A percentile compares a stretch with the other conserved stretches of the same genome.
Evolutionary conservation across 2,797 vertebrate species (phyloP).

Genomic region (Muraenolepis orangiensis): DNA sequence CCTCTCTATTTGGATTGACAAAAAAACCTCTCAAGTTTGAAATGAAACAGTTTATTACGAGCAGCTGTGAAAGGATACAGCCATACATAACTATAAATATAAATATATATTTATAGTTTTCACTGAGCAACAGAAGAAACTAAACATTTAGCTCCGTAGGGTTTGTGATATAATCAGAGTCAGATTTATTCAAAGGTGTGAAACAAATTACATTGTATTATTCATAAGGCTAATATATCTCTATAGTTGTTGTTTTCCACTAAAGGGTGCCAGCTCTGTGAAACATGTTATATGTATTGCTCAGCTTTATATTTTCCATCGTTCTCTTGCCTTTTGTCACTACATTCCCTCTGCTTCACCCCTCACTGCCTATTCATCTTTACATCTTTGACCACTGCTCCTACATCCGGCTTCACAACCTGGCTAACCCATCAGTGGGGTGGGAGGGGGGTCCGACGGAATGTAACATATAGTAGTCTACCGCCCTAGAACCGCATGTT

Average conservation of each 20-base stretch:
- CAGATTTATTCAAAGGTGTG: background rate
- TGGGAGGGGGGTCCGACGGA: slow-evolving; percentile 55
- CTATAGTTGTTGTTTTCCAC: background rate
- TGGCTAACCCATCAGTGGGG: slow-evolving; percentile 76
- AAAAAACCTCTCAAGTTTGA: background rate
- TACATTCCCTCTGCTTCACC: too few relatives aligned
- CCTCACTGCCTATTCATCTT: background rate
- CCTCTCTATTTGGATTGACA: slow-evolving; percentile 21
- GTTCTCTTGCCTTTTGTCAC: background rate
- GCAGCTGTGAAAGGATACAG: background rate
- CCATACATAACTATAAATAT: background rate
- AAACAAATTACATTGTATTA: background rate
- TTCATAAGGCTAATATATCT: background rate
- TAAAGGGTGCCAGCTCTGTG: background rate
- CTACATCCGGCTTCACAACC: slow-evolving; percentile 53
- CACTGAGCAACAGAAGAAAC: background rate
- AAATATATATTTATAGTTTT: background rate
- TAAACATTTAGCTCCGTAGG: background rate
- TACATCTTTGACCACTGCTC: slow-evolving; percentile 32
- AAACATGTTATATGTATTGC: background rate
- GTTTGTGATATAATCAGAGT: background rate
- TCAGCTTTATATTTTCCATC: background rate
- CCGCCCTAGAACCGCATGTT: slow-evolving; percentile 42
- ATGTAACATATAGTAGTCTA: slow-evolving; percentile 26
- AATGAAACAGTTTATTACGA: background rate